Base-by-base conservation (phyloP, 2,113 vertebrate species). In the Tiliqua scincoides region DNA sequence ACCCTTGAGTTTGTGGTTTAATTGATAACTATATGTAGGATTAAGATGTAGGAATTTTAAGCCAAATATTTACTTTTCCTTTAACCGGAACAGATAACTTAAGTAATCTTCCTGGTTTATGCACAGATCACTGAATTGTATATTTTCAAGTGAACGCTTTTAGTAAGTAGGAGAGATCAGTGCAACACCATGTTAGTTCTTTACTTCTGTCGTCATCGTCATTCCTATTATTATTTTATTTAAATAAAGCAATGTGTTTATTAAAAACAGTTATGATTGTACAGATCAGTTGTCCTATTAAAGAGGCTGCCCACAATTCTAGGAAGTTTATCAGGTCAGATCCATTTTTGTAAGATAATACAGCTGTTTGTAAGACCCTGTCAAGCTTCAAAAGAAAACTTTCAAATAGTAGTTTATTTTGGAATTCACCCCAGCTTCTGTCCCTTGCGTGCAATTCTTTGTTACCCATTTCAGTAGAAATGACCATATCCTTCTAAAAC, bases 251-350 rank as follows among this genome's bases (percentile, higher is more conserved):
- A 78, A 5, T 7, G 6, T 65, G 20, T 23, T 23, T 54, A 10
- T 43, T 74, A 30, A 21, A 32, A 35, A 21, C 20, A 32, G 12
- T 25, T 25, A 54, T 70, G 12, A 75, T 40, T 0, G 3, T 61
- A 52, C 79, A 82, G 63, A 80, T 21, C 30, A 79, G 71, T 30
- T 57, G 32, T 0, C 0, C 77, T 75, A 86, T 93, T 89, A 90
- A 90, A 92, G 40, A 82, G 79, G 21, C 0, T 71, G 87, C 48
- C 88, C 63, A 93, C 86, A 94, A 91, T 93, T 93, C 83, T 84
- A 94, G 91, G 93, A 94, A 94, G 88, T 84, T 92, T 87, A 88
- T 89, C 63, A 65, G 75, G 89, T 85, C 76, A 54, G 37, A 62
- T 52, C 79, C 7, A 73, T 92, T 93, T 93, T 93, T 6, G 7